Evolutionary conservation across 1,140 invertebrate species (phyloP).

Genomic region (Drosophila arawakana): DNA sequence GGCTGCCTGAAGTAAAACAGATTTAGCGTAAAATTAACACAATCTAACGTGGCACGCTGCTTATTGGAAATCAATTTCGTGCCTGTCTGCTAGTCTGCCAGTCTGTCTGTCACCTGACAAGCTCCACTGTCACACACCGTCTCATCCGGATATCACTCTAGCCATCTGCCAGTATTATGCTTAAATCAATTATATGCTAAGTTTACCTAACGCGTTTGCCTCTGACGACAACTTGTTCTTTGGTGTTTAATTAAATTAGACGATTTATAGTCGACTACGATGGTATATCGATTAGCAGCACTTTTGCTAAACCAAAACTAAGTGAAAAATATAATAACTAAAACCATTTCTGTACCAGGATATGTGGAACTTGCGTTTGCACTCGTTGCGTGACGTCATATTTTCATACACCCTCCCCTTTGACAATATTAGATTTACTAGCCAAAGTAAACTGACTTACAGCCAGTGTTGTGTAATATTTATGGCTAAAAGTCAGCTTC

Average conservation of each 20-base stretch:
- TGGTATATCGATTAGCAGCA: neutral
- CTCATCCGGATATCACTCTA: constrained; percentile 21
- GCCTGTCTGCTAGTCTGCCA: constrained; percentile 24
- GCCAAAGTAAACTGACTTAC: no score
- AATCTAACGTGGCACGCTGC: constrained; percentile 63
- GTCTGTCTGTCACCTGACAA: constrained; percentile 43
- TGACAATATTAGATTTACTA: no score
- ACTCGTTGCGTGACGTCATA: no score
- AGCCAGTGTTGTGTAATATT: no score
- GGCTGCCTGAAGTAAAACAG: constrained; percentile 62
- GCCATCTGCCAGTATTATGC: constrained; percentile 47
- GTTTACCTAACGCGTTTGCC: constrained; percentile 41
- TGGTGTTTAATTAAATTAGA: constrained; percentile 53
- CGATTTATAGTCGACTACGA: neutral
- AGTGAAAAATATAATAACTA: no score
- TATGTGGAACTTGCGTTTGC: no score
- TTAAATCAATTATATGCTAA: constrained; percentile 77
- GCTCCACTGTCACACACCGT: constrained; percentile 7
- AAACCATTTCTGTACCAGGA: no score
- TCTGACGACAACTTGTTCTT: constrained; percentile 6
- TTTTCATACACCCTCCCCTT: no score
- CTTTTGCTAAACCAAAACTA: neutral
- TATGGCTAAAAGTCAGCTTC: neutral
- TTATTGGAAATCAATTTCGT: constrained; percentile 77
- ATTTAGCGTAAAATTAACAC: constrained; percentile 83